Conservation (phyloP, 1,140 invertebrate species). For the Drosophila sturtevanti region DNA sequence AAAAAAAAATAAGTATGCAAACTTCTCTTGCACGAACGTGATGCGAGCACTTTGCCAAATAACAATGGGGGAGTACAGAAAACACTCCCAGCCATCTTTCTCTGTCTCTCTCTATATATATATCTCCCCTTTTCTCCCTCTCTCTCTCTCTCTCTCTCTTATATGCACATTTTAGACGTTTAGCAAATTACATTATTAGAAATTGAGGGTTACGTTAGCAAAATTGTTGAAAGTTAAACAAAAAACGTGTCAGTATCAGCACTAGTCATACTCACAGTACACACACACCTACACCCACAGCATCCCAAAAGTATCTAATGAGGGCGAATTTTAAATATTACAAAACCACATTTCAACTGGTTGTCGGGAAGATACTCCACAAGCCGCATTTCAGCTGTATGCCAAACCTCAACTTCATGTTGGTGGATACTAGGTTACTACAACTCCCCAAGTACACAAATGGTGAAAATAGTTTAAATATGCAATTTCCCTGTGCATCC, state of each 20-base stretch:
- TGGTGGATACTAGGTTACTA: conserved; percentile 17
- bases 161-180: conserved; percentile 60
- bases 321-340: conserved; percentile 7
- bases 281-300: no score
- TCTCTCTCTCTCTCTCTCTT: neutral
- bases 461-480: conserved; percentile 49
- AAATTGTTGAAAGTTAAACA: neutral
- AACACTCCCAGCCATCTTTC: neutral
- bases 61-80: conserved; percentile 5
- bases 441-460: neutral
- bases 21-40: conserved; percentile 58
- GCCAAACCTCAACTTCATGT: conserved; percentile 37
- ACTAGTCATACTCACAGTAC: conserved; percentile 15
- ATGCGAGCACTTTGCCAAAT: conserved; percentile 41
- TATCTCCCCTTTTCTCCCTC: no score
- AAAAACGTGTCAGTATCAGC: conserved; percentile 19
- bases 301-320: neutral
- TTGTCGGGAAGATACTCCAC: conserved; percentile 17
- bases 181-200: conserved; percentile 80
- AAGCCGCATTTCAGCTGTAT: conserved; percentile 46
- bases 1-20: conserved; percentile 32
- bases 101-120: neutral
- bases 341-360: conserved; percentile 59
- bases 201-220: conserved; percentile 67
- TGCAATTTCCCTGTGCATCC: conserved; percentile 17